These are phyloP conservation scores for Heloderma charlesbogerti DNA, from an alignment of 2,113 vertebrate species.

Conservation along the genomic window DNA sequence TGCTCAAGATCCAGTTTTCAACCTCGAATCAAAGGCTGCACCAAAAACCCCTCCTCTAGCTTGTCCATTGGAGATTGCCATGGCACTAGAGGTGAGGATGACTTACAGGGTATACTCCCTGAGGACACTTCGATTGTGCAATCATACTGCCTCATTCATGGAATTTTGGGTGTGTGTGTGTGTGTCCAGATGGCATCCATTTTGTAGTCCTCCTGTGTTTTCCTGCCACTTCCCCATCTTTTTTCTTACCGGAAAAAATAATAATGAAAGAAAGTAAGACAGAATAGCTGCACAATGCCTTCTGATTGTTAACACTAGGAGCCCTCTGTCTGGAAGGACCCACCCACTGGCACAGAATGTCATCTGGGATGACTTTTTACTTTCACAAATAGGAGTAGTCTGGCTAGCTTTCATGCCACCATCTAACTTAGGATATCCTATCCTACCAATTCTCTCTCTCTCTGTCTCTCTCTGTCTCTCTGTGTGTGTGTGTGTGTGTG, in stretches of 20 bases:
- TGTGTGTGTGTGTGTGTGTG: too few relatives aligned
- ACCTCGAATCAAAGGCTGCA: not conserved
- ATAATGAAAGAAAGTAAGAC: too few relatives aligned
- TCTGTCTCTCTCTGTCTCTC: not conserved
- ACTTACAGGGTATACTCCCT: not conserved
- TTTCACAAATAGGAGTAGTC: not conserved
- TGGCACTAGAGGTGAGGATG: not conserved
- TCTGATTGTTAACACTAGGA: too few relatives aligned
- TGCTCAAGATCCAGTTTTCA: not conserved
- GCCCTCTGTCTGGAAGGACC: too few relatives aligned
- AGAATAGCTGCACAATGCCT: too few relatives aligned
- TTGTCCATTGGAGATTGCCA: not conserved
- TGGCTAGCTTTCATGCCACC: not conserved
- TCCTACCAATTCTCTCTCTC: conserved; percentile 21
- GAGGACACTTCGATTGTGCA: too few relatives aligned
- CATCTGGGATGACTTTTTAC: not conserved
- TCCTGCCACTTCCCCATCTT: too few relatives aligned
- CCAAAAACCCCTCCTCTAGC: not conserved
- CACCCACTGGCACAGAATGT: not conserved
- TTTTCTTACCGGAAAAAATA: too few relatives aligned
- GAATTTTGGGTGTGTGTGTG: too few relatives aligned
- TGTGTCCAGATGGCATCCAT: too few relatives aligned
- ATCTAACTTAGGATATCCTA: not conserved
- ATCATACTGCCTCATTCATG: too few relatives aligned
- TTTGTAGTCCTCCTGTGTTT: too few relatives aligned